Base-by-base conservation (phyloP, 2,888 invertebrate species). In the Mimachlamys varia region DNA sequence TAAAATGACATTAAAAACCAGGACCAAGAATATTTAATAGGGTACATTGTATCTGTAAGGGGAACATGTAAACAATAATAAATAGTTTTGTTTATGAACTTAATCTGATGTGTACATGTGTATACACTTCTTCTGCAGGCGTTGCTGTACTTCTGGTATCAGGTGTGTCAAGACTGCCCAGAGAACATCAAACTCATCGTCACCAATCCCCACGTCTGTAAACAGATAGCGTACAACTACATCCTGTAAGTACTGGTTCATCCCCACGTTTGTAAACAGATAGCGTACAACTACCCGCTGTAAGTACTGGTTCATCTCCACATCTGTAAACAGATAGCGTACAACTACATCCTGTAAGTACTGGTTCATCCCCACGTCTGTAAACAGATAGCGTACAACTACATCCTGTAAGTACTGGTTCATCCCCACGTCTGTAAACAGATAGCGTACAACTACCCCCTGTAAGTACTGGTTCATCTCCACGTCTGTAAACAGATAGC, bases 131-230 rank as follows among this genome's bases (percentile, higher is more conserved):
- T 7, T 90, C 91, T 94, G 13, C 94, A 96, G 96, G 98, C 99
- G 5, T 97, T 99, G 94, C 97, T 99, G 27, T 98, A 98, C 55
- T 99, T 99, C 97, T 99, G 99, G 99, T 98, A 99, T 97, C 98
- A 98, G 93, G 98, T 98, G 50, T 98, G 98, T 94, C 97, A 98
- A 13, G 99, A 99, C 97, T 99, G 99, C 96, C 98, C 98, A 0
- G 99, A 99, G 97, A 99, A 99, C 97, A 98, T 99, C 76, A 98
- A 98, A 96, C 97, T 98, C 90, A 98, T 99, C 94, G 97, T 99
- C 91, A 98, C 98, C 96, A 99, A 99, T 97, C 98, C 98, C 87
- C 98, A 98, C 95, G 98, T 99, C 92, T 98, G 98, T 88, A 98
- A 99, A 97, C 99, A 99, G 97, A 99, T 99, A 97, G 99, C 92